Base-by-base conservation (phyloP, 2,113 vertebrate species). In the Brachyhypopomus gauderio region DNA sequence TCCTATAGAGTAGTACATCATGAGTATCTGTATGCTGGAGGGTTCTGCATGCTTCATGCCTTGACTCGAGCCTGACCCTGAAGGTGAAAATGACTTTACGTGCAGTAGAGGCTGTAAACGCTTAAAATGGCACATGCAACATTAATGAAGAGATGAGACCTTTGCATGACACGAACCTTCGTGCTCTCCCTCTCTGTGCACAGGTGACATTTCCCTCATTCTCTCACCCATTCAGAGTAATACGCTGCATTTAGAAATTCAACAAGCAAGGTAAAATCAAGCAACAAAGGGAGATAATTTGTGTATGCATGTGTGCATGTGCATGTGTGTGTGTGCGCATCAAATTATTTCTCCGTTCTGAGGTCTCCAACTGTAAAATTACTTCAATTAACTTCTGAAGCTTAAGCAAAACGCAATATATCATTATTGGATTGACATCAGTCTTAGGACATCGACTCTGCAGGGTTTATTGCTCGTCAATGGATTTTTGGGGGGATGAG, bases 351-450 rank as follows among this genome's bases (percentile, higher is more conserved):
- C 36, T 73, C 41, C 56, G 20, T 34, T 73, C 52, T 81, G 70
- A n/a, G 17, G 38, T 48, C 69, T 25, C 63, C 30, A 81, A 81
- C 62, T 62, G 58, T 63, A 70, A 34, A 81, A 69, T 75, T 55
- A 75, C 62, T 30, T 38, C 22, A 23, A 25, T 81, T 48, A 81
- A 75, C 60, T 56, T 67, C 20, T 45, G 75, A 82, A 82, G 75
- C 52, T 27, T 60, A 36, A 23, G 22, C 64, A 34, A 59, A 81
- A 38, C 59, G 48, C 73, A 23, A 84, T 84, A 78, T 58, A 85
- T 86, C 77, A 60, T 23, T 72, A 84, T 85, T 82, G 84, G 79
- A 82, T 85, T 84, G 79, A 69, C 79, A 85, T 87, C 84, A 82
- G 84, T 87, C 84, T 84, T 81, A 14, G 25, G 19, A 38, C 74